phyloP scores from a whole-genome alignment of 2,797 vertebrate species.

The Anguilla anguilla region DNA sequence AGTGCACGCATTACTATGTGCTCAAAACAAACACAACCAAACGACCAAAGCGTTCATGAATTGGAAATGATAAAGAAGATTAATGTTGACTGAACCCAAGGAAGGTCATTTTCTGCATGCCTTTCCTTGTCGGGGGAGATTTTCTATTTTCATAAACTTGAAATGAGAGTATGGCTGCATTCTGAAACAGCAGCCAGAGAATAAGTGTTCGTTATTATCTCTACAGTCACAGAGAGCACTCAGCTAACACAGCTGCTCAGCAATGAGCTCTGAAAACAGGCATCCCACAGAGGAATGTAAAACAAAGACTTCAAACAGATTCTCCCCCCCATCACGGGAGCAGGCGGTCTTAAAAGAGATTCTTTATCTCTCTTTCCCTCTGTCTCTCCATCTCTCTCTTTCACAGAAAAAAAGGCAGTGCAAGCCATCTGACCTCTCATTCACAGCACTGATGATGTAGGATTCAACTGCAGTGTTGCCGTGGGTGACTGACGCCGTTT shows the following conservation, averaged over 20 bases:
- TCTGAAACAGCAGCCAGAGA: conserved; percentile 34
- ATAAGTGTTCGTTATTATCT: conserved; percentile 35
- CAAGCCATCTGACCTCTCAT: conserved; percentile 57
- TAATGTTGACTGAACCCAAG: neutral
- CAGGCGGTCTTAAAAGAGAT: neutral
- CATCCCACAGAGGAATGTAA: conserved; percentile 20
- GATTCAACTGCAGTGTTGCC: conserved; percentile 33
- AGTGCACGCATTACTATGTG: neutral
- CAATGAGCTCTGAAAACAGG: conserved; percentile 27
- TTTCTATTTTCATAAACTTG: neutral
- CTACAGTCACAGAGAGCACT: conserved; percentile 12
- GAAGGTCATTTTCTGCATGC: neutral
- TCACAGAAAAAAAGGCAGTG: neutral
- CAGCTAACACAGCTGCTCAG: neutral
- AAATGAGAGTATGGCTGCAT: conserved; percentile 17
- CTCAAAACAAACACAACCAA: conserved; percentile 27
- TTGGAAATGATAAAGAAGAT: neutral
- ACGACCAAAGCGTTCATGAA: neutral
- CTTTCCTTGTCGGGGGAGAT: neutral
- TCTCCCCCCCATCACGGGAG: neutral
- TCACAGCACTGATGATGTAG: conserved; percentile 51
- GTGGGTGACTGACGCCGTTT: conserved; percentile 23
- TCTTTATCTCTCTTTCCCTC: neutral
- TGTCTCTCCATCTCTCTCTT: neutral
- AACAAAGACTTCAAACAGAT: conserved; percentile 9